Percentiles rank a stretch among this genome's conserved stretches.
Conservation (phyloP, 2,113 vertebrate species). For the Globicephala melas region DNA sequence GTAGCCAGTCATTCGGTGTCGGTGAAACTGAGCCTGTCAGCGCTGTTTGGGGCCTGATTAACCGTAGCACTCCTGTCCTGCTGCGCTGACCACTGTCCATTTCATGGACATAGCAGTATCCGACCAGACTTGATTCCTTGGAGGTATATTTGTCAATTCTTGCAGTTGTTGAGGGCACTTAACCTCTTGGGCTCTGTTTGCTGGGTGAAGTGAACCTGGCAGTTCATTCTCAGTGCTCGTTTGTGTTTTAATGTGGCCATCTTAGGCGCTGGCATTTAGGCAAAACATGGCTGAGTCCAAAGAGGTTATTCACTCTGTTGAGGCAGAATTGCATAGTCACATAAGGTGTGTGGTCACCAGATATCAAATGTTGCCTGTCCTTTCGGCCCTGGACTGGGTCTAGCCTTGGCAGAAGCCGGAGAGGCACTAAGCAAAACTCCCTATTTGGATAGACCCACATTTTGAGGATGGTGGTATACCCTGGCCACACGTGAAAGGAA, state of each 20-base stretch:
- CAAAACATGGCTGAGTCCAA: neutral
- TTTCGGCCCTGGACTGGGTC: neutral
- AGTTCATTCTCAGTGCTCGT: neutral
- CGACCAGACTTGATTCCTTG: neutral
- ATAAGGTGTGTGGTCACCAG: neutral
- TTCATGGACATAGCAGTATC: neutral
- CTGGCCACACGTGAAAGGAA: neutral
- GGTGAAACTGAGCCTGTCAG: neutral
- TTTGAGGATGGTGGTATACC: neutral
- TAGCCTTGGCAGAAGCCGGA: neutral
- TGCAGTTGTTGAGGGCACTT: neutral
- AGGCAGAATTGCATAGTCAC: neutral
- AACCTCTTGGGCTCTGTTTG: neutral
- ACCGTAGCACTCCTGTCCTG: no score
- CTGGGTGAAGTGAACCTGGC: neutral
- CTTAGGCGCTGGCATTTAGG: neutral
- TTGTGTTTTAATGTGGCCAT: neutral
- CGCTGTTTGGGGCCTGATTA: neutral
- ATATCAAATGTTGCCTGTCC: neutral
- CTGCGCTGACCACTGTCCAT: neutral
- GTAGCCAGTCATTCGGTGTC: neutral
- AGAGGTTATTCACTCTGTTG: neutral
- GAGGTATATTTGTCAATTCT: neutral
- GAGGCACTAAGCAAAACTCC: neutral
- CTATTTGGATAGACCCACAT: fast-evolving